Conservation (phyloP, 2,797 vertebrate species). For the Psittacula derbiana region DNA sequence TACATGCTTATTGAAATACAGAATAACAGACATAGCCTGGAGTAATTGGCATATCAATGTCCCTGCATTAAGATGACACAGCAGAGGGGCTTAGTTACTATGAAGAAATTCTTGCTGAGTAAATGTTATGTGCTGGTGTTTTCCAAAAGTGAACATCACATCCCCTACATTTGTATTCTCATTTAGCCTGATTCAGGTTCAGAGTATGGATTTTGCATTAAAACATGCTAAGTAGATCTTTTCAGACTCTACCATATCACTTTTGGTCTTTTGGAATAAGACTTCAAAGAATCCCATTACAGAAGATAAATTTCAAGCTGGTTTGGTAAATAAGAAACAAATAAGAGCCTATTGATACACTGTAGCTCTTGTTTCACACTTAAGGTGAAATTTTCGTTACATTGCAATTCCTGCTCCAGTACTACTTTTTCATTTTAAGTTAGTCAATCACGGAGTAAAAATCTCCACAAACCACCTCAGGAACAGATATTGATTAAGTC, state of each 20-base stretch:
- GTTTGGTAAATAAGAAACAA: not conserved
- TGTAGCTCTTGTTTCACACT: not conserved
- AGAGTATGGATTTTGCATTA: not conserved
- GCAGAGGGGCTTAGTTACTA: not conserved
- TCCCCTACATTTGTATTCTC: not conserved
- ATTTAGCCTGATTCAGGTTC: not conserved
- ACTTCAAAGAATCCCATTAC: not conserved
- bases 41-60: not conserved
- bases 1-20: not conserved
- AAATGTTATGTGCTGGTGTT: not conserved
- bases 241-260: not conserved
- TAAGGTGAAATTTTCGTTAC: not conserved
- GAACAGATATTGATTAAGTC: not conserved
- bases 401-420: not conserved
- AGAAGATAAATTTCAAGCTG: not conserved
- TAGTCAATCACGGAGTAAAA: not conserved
- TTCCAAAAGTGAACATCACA: not conserved
- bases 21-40: not conserved
- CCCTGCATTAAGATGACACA: fast-evolving
- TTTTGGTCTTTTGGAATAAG: not conserved
- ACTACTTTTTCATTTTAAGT: not conserved
- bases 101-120: not conserved
- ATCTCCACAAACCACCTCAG: not conserved
- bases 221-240: not conserved
- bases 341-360: not conserved